A percentile compares a stretch with the other conserved stretches of the same genome.
phyloP scores from a whole-genome alignment of 2,113 vertebrate genomes.

The Periophthalmus modestus region DNA sequence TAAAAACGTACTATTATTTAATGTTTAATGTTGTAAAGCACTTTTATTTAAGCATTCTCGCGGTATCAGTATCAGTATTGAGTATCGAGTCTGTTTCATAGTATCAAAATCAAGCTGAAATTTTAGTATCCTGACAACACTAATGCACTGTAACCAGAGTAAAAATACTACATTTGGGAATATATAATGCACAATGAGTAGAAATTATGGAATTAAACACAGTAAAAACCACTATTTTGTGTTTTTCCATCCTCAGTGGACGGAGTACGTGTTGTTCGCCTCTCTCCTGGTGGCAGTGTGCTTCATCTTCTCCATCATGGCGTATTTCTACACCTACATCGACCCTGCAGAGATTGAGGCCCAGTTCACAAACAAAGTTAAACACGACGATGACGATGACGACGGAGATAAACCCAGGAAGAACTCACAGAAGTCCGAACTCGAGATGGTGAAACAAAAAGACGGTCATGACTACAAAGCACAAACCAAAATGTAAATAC shows the following conservation, averaged over 20 bases:
- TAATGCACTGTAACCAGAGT: no score
- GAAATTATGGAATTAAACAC: not conserved
- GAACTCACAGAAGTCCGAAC: not conserved
- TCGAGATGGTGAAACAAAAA: constrained; percentile 27
- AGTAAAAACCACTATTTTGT: not conserved
- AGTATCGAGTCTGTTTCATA: no score
- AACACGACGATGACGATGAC: constrained; percentile 45
- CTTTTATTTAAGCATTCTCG: no score
- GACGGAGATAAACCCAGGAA: not conserved
- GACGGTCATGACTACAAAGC: constrained; percentile 5
- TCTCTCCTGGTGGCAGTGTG: constrained; percentile 85
- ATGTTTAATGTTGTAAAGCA: no score
- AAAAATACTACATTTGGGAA: no score
- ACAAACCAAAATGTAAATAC: constrained; percentile 75
- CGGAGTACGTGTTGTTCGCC: constrained; percentile 92
- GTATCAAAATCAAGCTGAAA: no score
- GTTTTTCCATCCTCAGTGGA: constrained; percentile 79
- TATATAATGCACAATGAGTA: no score
- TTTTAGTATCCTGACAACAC: no score
- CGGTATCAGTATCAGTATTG: no score
- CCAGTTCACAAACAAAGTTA: constrained; percentile 73
- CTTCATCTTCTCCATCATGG: constrained; percentile 90
- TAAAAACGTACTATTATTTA: no score
- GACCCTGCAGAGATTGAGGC: constrained; percentile 88
- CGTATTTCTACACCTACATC: constrained; percentile 88